These are phyloP conservation scores for Neostethus bicornis DNA, from an alignment of 2,797 vertebrate genomes.

Conservation along the genomic window DNA sequence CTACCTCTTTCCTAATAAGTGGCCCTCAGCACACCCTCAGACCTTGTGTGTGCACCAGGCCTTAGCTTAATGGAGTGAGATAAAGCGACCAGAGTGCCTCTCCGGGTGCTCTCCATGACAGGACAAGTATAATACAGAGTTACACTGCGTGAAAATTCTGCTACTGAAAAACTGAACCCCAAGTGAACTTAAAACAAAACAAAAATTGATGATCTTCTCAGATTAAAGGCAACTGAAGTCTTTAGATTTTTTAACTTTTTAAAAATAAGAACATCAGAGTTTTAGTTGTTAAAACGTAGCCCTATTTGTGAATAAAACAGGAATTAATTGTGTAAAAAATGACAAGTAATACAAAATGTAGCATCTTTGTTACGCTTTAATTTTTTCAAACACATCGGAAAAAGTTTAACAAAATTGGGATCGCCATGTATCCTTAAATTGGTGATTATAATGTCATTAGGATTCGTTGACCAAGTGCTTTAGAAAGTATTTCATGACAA, in stretches of 20 bases:
- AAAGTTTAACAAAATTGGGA: too few relatives aligned
- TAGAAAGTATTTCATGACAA: background rate
- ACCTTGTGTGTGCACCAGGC: slow-evolving; percentile 69
- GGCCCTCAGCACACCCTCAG: slow-evolving; percentile 73
- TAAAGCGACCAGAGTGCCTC: slow-evolving; percentile 66
- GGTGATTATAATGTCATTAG: background rate
- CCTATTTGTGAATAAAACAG: too few relatives aligned
- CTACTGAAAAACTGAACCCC: background rate
- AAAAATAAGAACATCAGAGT: too few relatives aligned
- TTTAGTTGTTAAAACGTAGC: too few relatives aligned
- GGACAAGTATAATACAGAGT: slow-evolving; percentile 28
- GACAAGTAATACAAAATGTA: too few relatives aligned
- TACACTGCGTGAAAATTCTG: slow-evolving; percentile 22
- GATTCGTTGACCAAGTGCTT: background rate
- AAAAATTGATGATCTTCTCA: too few relatives aligned
- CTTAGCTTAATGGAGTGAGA: slow-evolving; percentile 77
- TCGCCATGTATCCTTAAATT: background rate
- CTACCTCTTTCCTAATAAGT: slow-evolving; percentile 68
- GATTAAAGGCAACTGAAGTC: too few relatives aligned
- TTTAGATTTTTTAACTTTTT: too few relatives aligned
- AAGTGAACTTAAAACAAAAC: too few relatives aligned
- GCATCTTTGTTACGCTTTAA: too few relatives aligned
- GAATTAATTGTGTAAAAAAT: too few relatives aligned
- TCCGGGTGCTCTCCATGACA: slow-evolving; percentile 48
- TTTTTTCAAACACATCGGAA: too few relatives aligned